A percentile compares a stretch with the other conserved stretches of the same genome.
phyloP scores from a whole-genome alignment of 2,797 vertebrate species.

The Uromys caudimaculatus region DNA sequence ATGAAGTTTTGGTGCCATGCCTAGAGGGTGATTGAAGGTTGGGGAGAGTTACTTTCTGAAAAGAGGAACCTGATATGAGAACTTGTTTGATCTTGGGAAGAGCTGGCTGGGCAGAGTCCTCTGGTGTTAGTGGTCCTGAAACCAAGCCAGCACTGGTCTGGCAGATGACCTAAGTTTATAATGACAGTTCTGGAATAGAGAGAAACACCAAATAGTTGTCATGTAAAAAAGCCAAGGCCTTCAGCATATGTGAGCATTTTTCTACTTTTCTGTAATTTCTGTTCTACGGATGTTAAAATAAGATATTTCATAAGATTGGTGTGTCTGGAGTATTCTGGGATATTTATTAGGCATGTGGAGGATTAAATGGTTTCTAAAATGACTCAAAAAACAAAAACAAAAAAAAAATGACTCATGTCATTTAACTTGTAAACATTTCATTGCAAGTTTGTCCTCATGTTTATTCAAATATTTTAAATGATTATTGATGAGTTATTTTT shows the following conservation, averaged over 20 bases:
- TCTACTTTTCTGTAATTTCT: background rate
- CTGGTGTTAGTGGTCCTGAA: background rate
- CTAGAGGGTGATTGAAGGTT: background rate
- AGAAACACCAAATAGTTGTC: background rate
- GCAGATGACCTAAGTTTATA: background rate
- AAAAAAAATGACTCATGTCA: background rate
- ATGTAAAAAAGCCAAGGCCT: background rate
- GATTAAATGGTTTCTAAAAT: background rate
- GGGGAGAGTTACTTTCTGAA: background rate
- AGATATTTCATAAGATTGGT: background rate
- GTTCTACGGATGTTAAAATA: background rate
- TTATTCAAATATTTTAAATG: constrained; percentile 44
- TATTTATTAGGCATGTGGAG: background rate
- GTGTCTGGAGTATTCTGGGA: constrained; percentile 12
- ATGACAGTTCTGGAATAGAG: background rate
- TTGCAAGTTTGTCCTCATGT: constrained; percentile 19
- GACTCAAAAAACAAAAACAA: too few relatives aligned
- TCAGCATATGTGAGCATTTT: background rate
- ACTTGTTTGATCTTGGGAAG: background rate
- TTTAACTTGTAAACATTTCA: constrained; percentile 45
- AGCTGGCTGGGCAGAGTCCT: background rate
- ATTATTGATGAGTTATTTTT: background rate
- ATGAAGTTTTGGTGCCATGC: background rate
- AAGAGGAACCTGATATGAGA: background rate
- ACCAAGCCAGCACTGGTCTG: background rate